These are phyloP conservation scores for western clawed frog (Xenopus tropicalis) DNA, from an alignment of 2,113 vertebrate genomes.

Conservation along the genomic window DNA sequence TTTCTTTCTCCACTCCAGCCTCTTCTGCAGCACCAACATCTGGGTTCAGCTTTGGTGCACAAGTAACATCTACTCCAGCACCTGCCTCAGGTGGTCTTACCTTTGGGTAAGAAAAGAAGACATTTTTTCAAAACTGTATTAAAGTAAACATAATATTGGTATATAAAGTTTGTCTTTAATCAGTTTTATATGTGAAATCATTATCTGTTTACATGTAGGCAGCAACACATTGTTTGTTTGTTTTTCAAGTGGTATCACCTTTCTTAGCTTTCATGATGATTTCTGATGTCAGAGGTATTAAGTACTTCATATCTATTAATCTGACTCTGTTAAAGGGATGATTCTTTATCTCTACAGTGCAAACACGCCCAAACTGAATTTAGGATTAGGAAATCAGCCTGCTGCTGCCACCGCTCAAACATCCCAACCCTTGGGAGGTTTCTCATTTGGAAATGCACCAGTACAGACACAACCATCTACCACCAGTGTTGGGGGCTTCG, in stretches of 20 bases:
- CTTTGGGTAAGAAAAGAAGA: conserved; percentile 64
- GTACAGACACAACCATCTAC: conserved; percentile 41
- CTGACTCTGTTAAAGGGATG: neutral
- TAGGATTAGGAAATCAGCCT: conserved; percentile 46
- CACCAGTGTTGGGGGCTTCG: conserved; percentile 39
- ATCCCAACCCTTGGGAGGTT: conserved; percentile 46
- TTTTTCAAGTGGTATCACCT: too few relatives aligned
- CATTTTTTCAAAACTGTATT: too few relatives aligned
- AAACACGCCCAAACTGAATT: conserved; percentile 61
- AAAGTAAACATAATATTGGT: too few relatives aligned
- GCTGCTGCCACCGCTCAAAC: conserved; percentile 50
- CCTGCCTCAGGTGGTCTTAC: conserved; percentile 61
- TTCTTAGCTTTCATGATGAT: too few relatives aligned
- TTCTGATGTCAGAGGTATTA: too few relatives aligned
- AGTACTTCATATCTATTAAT: neutral
- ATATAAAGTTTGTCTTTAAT: too few relatives aligned
- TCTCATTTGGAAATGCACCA: conserved; percentile 33
- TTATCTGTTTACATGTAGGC: too few relatives aligned
- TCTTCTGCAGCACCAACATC: conserved; percentile 50
- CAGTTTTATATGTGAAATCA: too few relatives aligned
- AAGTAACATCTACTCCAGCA: conserved; percentile 48
- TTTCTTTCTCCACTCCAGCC: conserved; percentile 59
- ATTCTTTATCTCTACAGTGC: conserved; percentile 41
- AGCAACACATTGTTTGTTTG: too few relatives aligned
- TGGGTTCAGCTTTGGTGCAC: conserved; percentile 73